Conservation (phyloP, 2,797 vertebrate genomes). For the Luscinia megarhynchos region DNA sequence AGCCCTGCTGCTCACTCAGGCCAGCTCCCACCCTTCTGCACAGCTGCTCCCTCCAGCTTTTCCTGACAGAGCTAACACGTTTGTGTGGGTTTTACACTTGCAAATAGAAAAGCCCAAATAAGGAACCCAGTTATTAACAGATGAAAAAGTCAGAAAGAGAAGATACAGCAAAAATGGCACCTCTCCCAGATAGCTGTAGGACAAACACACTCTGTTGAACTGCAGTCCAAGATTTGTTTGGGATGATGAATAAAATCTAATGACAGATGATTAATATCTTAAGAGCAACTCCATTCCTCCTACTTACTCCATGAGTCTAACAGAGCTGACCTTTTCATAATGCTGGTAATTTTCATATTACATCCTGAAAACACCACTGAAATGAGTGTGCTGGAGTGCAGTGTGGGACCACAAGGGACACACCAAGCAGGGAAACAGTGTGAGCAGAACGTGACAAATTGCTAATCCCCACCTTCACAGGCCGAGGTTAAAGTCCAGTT, state of each 20-base stretch:
- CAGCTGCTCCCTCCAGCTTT: neutral
- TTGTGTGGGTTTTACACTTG: neutral
- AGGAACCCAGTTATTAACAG: neutral
- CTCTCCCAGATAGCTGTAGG: neutral
- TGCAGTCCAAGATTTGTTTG: neutral
- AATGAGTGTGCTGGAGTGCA: neutral
- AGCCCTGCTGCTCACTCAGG: neutral
- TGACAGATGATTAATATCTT: conserved; percentile 41
- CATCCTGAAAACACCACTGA: conserved; percentile 6
- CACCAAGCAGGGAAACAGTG: neutral
- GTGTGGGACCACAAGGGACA: neutral
- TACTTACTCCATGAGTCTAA: conserved; percentile 20
- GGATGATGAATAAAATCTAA: conserved; percentile 30
- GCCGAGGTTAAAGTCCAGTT: neutral
- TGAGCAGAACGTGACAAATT: neutral
- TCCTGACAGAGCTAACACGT: neutral
- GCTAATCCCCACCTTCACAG: neutral
- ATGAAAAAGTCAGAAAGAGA: neutral
- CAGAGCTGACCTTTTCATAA: conserved; percentile 53
- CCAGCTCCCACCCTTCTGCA: neutral
- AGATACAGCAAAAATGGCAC: neutral
- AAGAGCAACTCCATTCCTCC: conserved; percentile 7
- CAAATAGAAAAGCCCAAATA: neutral
- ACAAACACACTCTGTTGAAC: neutral
- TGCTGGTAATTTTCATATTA: conserved; percentile 40